These are phyloP conservation scores for Tupiocoris notatus DNA, from an alignment of 2,888 invertebrate species.

Conservation along the genomic window DNA sequence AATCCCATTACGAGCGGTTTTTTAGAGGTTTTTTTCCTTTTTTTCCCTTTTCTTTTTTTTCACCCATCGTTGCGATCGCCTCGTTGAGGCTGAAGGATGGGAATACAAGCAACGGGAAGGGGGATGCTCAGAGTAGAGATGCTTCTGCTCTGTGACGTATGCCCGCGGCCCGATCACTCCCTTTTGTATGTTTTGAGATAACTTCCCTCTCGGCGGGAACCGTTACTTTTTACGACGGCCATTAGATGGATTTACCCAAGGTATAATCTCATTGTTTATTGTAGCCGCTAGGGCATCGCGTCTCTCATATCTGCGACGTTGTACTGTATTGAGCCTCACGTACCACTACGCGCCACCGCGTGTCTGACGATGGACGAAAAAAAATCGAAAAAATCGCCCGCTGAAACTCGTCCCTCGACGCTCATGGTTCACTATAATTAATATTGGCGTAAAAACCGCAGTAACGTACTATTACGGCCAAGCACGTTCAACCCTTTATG, in stretches of 20 bases:
- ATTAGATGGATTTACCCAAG: constrained; percentile 44
- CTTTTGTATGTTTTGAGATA: constrained; percentile 44
- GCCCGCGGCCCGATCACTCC: constrained; percentile 41
- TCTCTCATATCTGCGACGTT: constrained; percentile 36
- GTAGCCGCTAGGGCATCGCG: constrained; percentile 11
- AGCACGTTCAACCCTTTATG: background rate
- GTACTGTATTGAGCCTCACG: background rate
- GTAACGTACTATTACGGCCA: constrained; percentile 33
- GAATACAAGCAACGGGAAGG: background rate
- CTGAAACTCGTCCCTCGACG: background rate
- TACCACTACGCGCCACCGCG: background rate
- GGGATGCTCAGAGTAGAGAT: background rate
- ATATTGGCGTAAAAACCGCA: constrained; percentile 38
- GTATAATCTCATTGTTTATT: constrained; percentile 45
- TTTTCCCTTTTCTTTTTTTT: constrained; percentile 33
- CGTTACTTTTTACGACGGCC: constrained; percentile 43
- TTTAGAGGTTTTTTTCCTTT: background rate
- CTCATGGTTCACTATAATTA: constrained; percentile 35
- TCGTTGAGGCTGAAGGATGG: background rate
- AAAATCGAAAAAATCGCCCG: constrained; percentile 6
- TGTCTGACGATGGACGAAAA: background rate
- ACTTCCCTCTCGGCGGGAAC: constrained; percentile 21
- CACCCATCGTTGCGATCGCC: background rate
- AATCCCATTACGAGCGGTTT: constrained; percentile 13
- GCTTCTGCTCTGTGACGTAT: constrained; percentile 31